A percentile compares a stretch with the other conserved stretches of the same genome.
Evolutionary conservation across 2,113 vertebrate genomes (phyloP).

Genomic region (Eublepharis macularius): DNA sequence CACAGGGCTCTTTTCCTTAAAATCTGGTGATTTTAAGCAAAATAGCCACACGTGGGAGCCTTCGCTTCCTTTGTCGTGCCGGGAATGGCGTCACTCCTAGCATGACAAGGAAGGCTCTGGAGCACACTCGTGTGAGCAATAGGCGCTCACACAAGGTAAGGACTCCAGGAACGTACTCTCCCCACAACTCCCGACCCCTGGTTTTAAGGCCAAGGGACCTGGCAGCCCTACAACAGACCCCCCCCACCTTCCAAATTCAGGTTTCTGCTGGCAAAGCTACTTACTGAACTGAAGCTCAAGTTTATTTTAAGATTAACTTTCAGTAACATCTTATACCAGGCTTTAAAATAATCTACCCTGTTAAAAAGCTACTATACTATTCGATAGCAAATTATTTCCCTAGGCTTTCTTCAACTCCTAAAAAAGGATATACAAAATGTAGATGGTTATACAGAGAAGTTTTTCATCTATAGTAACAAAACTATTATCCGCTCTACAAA

Average conservation of each 20-base stretch:
- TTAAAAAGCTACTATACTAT: not conserved
- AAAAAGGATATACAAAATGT: slow-evolving; percentile 20
- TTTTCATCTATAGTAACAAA: not conserved
- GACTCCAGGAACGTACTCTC: too few relatives aligned
- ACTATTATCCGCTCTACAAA: not conserved
- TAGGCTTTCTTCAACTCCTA: slow-evolving; percentile 1
- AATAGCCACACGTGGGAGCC: too few relatives aligned
- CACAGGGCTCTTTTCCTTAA: too few relatives aligned
- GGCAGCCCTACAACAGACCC: too few relatives aligned
- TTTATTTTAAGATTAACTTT: not conserved
- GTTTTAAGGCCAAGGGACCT: too few relatives aligned
- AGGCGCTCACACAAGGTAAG: too few relatives aligned
- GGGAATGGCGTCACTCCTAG: too few relatives aligned
- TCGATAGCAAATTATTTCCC: not conserved
- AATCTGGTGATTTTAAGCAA: too few relatives aligned
- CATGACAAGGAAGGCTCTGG: too few relatives aligned
- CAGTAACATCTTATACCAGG: not conserved
- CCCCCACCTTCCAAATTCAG: not conserved
- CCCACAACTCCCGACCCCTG: too few relatives aligned
- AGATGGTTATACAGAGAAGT: not conserved
- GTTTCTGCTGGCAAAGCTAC: not conserved
- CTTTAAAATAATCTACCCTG: not conserved
- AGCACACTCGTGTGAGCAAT: too few relatives aligned
- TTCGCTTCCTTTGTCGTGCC: too few relatives aligned
- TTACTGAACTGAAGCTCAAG: not conserved